Conservation (phyloP, 2,113 vertebrate species). For the Anas platyrhynchos region DNA sequence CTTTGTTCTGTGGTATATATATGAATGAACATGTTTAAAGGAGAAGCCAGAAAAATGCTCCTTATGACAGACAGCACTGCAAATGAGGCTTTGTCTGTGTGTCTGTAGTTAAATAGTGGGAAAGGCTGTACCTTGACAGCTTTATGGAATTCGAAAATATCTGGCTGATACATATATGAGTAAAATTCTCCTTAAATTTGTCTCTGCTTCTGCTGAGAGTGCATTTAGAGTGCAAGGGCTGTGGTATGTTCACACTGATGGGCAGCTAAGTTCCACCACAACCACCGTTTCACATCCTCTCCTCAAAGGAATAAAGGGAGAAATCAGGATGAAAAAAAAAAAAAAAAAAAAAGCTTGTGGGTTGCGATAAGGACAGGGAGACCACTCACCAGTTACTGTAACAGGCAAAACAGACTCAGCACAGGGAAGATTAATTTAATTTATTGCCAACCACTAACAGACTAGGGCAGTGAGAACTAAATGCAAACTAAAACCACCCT, state of each 20-base stretch:
- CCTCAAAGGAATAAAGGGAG: neutral
- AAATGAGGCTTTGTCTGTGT: neutral
- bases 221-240: neutral
- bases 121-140: neutral
- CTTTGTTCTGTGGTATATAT: neutral
- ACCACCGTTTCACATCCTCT: neutral
- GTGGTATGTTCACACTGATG: neutral
- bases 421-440: neutral
- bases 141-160: neutral
- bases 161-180: neutral
- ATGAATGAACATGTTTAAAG: neutral
- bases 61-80: neutral
- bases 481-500: neutral
- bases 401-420: neutral
- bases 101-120: neutral
- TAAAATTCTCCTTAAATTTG: neutral
- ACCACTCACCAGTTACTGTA: neutral
- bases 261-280: neutral
- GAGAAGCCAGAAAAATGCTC: neutral
- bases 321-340: neutral
- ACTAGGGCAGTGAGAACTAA: neutral
- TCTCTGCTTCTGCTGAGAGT: neutral
- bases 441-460: neutral
- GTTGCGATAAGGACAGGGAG: neutral
- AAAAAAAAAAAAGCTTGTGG: neutral